Evolutionary conservation across 2,113 vertebrate genomes (phyloP).

Genomic region (Brienomyrus brachyistius): DNA sequence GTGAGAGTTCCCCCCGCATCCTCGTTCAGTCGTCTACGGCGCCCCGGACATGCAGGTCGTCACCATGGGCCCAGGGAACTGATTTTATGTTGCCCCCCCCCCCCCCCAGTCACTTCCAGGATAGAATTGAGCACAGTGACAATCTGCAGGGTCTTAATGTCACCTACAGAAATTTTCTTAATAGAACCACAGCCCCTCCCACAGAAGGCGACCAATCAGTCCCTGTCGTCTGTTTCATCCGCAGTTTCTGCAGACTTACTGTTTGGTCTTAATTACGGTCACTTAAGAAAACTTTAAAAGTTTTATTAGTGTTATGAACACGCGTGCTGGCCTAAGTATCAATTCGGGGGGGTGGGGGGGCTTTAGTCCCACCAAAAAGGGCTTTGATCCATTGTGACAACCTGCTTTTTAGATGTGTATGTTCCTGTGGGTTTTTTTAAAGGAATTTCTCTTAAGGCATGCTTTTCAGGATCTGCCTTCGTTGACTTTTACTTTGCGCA

Average conservation of each 20-base stretch:
- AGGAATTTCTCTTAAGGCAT: slow-evolving; percentile 30
- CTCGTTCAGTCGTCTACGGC: not conserved
- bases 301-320: too few relatives aligned
- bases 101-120: not conserved
- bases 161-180: not conserved
- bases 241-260: not conserved
- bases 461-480: slow-evolving; percentile 36
- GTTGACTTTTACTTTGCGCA: slow-evolving; percentile 26
- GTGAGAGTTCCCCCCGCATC: not conserved
- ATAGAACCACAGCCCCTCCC: not conserved
- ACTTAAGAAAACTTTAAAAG: not conserved
- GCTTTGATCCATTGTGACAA: not conserved
- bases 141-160: not conserved
- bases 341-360: not conserved
- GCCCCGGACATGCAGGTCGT: not conserved
- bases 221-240: not conserved
- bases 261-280: not conserved
- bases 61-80: not conserved
- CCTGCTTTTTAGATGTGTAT: not conserved
- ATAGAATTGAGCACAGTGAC: not conserved
- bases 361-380: not conserved
- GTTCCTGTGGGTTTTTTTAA: slow-evolving; percentile 12
- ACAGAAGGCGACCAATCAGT: not conserved
- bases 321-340: not conserved
- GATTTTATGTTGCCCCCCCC: not conserved